These are phyloP conservation scores for Stichodactyla helianthus DNA, from an alignment of 64 coral and sea anemone species.

Conservation along the genomic window DNA sequence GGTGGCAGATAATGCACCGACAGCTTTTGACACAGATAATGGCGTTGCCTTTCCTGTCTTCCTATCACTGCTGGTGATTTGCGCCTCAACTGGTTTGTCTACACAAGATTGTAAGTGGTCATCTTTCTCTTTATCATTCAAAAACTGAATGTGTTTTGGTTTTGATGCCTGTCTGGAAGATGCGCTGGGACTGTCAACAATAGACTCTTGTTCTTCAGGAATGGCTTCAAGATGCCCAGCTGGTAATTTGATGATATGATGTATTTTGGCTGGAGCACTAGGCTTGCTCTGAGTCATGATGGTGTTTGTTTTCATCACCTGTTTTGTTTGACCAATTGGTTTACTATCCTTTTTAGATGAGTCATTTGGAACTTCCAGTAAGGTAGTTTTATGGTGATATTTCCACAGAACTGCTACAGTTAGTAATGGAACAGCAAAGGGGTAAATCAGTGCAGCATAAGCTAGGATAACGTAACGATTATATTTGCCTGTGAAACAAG, in stretches of 20 bases:
- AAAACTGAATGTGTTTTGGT: too few species aligned
- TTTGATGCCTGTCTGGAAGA: too few species aligned
- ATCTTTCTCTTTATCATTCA: too few species aligned
- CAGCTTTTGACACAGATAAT: not conserved
- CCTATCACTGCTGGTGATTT: not conserved
- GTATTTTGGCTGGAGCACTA: too few species aligned
- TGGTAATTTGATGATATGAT: too few species aligned
- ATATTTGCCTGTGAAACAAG: conserved; percentile 1
- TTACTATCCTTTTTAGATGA: not conserved
- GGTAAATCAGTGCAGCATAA: conserved; percentile 3
- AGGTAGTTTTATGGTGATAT: not conserved
- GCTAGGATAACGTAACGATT: not conserved
- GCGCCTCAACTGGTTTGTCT: not conserved
- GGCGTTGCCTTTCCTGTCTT: not conserved
- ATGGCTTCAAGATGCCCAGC: too few species aligned
- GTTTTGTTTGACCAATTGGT: not conserved
- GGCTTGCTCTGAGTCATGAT: not conserved
- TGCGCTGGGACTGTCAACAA: too few species aligned
- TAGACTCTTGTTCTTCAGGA: too few species aligned
- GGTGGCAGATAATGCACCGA: not conserved
- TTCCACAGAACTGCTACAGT: conserved; percentile 7
- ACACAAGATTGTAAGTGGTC: too few species aligned
- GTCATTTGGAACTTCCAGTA: not conserved
- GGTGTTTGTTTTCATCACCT: not conserved
- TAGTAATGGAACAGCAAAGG: conserved; percentile 1